A percentile compares a stretch with the other conserved stretches of the same genome.
phyloP scores from a whole-genome alignment of 2,797 vertebrate species.

The Acipenser transmontanus region DNA sequence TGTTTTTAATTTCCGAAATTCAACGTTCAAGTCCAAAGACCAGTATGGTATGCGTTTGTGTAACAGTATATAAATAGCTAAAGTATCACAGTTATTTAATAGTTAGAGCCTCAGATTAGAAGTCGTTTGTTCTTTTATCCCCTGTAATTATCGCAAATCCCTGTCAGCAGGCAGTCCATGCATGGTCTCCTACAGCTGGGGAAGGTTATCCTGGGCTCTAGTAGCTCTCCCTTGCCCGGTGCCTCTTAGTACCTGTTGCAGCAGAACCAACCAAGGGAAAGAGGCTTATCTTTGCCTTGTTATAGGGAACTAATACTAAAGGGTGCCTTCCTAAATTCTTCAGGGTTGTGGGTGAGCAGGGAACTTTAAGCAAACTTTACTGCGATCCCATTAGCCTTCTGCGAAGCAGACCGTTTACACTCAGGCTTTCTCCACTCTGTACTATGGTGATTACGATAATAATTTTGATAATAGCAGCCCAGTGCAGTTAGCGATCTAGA shows the following conservation, averaged over 20 bases:
- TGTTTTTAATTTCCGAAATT: too few species aligned
- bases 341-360: too few species aligned
- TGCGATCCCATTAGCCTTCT: neutral
- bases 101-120: slow-evolving; percentile 42
- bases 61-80: slow-evolving; percentile 41
- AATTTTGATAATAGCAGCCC: neutral
- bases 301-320: too few species aligned
- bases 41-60: neutral
- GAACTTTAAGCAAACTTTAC: too few species aligned
- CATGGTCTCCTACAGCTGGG: too few species aligned
- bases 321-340: too few species aligned
- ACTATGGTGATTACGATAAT: neutral
- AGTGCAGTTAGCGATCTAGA: neutral
- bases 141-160: slow-evolving; percentile 23
- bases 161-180: slow-evolving; percentile 23
- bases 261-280: too few species aligned
- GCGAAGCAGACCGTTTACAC: neutral
- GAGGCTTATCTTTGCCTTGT: too few species aligned
- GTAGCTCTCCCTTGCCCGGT: too few species aligned
- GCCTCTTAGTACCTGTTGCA: too few species aligned
- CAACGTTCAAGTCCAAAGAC: too few species aligned
- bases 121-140: slow-evolving; percentile 29
- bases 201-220: too few species aligned
- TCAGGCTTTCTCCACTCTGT: neutral
- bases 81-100: slow-evolving; percentile 46